phyloP scores from a whole-genome alignment of 2,797 vertebrate species.

The Lithobates pipiens region DNA sequence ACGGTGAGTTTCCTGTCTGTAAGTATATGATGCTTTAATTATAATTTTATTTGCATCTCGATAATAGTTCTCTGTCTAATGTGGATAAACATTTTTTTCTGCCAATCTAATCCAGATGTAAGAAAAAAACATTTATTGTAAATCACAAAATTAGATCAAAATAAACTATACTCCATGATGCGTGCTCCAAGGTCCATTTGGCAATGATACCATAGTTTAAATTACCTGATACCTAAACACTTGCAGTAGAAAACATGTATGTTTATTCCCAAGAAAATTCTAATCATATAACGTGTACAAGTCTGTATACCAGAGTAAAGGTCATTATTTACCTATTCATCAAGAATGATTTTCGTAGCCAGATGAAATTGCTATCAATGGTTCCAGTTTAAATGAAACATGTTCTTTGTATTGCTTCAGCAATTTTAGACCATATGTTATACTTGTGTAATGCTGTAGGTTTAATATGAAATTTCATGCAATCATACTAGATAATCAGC shows the following conservation, averaged over 20 bases:
- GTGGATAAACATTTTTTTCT: constrained; percentile 18
- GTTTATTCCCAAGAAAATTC: constrained; percentile 13
- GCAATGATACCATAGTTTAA: not conserved
- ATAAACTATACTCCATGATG: constrained; percentile 29
- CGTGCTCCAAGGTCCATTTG: constrained; percentile 6
- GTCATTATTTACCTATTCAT: constrained; percentile 27
- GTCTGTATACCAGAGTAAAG: constrained; percentile 4
- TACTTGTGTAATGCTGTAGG: not conserved
- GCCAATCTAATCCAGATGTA: constrained; percentile 47
- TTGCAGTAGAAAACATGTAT: constrained; percentile 3
- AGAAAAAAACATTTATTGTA: constrained; percentile 21
- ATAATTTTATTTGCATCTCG: constrained; percentile 11
- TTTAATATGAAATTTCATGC: not conserved
- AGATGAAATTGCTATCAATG: constrained; percentile 9
- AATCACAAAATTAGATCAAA: constrained; percentile 27
- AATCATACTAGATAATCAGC: not conserved
- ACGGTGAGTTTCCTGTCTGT: constrained; percentile 13
- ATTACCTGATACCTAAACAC: constrained; percentile 3
- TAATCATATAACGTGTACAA: constrained; percentile 21
- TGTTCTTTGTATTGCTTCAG: not conserved
- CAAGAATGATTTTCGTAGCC: constrained; percentile 1
- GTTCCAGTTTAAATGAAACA: not conserved
- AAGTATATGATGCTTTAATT: constrained; percentile 13
- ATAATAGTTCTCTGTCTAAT: not conserved
- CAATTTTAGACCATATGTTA: not conserved